These are phyloP conservation scores for Phalanger gymnotis DNA, from an alignment of 2,797 vertebrate species.

Conservation along the genomic window DNA sequence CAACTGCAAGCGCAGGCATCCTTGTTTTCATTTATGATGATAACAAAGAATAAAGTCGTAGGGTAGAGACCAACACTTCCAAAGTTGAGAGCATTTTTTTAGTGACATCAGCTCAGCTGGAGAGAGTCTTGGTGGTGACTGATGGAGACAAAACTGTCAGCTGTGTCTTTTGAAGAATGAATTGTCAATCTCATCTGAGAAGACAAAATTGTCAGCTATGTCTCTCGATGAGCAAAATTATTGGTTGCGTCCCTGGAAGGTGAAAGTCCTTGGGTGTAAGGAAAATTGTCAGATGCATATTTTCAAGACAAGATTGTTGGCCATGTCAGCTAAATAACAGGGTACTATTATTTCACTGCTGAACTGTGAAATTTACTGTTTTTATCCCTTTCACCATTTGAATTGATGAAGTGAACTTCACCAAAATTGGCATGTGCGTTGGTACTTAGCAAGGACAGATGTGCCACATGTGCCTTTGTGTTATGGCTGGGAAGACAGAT, in stretches of 20 bases:
- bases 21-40: conserved; percentile 2
- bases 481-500: conserved; percentile 19
- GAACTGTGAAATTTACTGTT: conserved; percentile 23
- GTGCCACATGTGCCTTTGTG: neutral
- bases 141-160: neutral
- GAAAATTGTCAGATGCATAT: conserved; percentile 46
- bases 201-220: conserved; percentile 28
- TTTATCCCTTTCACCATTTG: conserved; percentile 25
- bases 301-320: conserved; percentile 54
- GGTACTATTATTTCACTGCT: conserved; percentile 47
- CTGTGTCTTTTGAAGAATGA: conserved; percentile 47
- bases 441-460: conserved; percentile 12
- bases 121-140: neutral
- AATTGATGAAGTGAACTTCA: neutral
- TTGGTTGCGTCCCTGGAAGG: conserved; percentile 1
- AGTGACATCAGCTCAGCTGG: neutral
- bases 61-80: conserved; percentile 20
- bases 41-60: conserved; percentile 33
- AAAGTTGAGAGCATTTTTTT: conserved; percentile 44
- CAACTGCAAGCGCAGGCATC: neutral
- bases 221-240: conserved; percentile 53
- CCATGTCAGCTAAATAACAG: conserved; percentile 61
- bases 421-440: rapidly evolving
- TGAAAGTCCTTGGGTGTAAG: neutral
- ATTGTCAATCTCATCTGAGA: conserved; percentile 24